These are phyloP conservation scores for Eilema caniola DNA, from an alignment of 2,888 invertebrate species.

Conservation along the genomic window DNA sequence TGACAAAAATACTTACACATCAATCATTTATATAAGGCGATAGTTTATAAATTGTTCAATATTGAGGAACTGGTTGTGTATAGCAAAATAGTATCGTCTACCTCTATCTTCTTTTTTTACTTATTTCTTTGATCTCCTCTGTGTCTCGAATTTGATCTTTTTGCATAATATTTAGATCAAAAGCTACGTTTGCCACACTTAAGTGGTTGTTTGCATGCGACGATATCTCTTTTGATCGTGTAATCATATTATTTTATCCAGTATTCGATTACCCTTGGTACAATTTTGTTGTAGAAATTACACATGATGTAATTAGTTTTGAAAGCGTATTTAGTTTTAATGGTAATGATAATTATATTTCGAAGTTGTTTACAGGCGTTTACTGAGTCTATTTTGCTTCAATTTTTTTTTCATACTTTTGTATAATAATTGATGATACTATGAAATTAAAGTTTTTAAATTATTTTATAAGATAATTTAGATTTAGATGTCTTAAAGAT, in stretches of 20 bases:
- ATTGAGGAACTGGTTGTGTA: not conserved
- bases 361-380: not conserved
- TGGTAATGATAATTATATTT: not conserved
- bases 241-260: slow-evolving; percentile 24
- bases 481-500: too few relatives aligned
- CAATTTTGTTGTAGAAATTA: slow-evolving; percentile 5
- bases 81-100: not conserved
- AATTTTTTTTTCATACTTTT: not conserved
- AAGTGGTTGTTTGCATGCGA: slow-evolving; percentile 7
- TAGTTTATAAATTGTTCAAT: not conserved
- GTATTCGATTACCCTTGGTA: slow-evolving; percentile 7
- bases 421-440: too few relatives aligned
- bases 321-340: not conserved
- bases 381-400: not conserved
- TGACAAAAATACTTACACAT: too few relatives aligned
- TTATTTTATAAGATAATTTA: too few relatives aligned
- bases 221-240: slow-evolving; percentile 17
- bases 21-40: not conserved
- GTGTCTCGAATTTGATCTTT: not conserved
- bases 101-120: not conserved
- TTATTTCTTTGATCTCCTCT: not conserved
- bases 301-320: slow-evolving; percentile 6
- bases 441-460: too few relatives aligned
- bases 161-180: slow-evolving; percentile 6
- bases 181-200: slow-evolving; percentile 6